A percentile compares a stretch with the other conserved stretches of the same genome.
Conservation (phyloP, 1,140 invertebrate species). For the Paraescarpia echinospica region DNA sequence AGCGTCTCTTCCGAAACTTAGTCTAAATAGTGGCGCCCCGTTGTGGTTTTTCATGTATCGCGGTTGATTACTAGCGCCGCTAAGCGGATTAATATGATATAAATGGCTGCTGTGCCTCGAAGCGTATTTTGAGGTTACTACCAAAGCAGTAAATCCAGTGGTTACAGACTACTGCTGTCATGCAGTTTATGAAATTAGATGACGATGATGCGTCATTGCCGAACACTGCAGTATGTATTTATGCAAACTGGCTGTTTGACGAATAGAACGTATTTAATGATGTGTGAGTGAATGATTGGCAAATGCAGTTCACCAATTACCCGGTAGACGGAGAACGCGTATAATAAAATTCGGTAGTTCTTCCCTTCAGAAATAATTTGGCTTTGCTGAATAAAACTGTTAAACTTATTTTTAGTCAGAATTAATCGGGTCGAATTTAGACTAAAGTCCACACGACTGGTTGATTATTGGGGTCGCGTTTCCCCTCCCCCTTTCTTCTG, state of each 20-base stretch:
- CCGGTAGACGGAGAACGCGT: background rate
- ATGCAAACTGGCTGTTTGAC: background rate
- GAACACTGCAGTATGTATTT: background rate
- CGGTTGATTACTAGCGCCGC: background rate
- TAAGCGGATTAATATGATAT: background rate
- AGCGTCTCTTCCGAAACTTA: too few relatives aligned
- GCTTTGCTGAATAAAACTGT: background rate
- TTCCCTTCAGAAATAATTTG: background rate
- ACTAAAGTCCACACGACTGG: too few relatives aligned
- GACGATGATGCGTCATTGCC: background rate
- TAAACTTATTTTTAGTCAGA: background rate
- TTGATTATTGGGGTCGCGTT: too few relatives aligned
- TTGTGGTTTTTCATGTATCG: background rate
- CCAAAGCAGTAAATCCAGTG: background rate
- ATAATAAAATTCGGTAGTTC: background rate
- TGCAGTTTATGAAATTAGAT: background rate
- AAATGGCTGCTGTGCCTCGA: background rate
- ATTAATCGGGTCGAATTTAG: background rate
- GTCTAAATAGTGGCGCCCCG: background rate
- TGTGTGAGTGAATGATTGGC: background rate
- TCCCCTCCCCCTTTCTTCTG: too few relatives aligned
- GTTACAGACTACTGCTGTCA: background rate
- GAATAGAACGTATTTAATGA: background rate
- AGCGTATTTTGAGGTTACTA: background rate
- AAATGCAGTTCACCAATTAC: background rate